phyloP scores from a whole-genome alignment of 2,113 vertebrate species.

The Campylomormyrus tamandua region DNA sequence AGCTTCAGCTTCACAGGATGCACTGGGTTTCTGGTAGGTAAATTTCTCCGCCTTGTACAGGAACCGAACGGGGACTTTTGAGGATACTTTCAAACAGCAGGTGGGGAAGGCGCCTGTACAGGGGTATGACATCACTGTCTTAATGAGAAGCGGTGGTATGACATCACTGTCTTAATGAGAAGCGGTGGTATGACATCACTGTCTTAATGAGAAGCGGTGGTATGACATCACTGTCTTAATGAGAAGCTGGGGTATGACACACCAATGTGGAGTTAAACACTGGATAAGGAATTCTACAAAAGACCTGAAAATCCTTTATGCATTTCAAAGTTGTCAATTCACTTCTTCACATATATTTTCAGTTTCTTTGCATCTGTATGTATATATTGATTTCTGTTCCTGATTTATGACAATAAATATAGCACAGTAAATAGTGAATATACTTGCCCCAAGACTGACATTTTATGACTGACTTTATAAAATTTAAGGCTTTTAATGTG shows the following conservation, averaged over 20 bases:
- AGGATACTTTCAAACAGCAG: conserved; percentile 38
- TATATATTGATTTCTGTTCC: background rate
- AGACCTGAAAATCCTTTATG: background rate
- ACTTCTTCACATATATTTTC: background rate
- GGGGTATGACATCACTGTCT: background rate
- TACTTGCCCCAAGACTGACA: background rate
- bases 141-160: background rate
- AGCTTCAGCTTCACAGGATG: conserved; percentile 48
- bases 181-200: background rate
- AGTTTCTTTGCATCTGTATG: background rate
- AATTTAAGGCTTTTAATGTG: background rate
- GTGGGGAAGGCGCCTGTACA: conserved; percentile 40
- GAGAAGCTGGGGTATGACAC: background rate
- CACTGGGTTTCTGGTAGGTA: conserved; percentile 13
- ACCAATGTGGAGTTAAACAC: background rate
- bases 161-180: background rate
- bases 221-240: background rate
- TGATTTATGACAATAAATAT: background rate
- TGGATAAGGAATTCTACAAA: background rate
- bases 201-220: background rate
- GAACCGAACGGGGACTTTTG: rapidly evolving
- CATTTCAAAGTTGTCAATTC: background rate
- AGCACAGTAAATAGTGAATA: background rate
- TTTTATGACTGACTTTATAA: background rate
- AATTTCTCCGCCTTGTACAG: rapidly evolving